Evolutionary conservation across 2,888 invertebrate species (phyloP).

Genomic region (Nebria salina): DNA sequence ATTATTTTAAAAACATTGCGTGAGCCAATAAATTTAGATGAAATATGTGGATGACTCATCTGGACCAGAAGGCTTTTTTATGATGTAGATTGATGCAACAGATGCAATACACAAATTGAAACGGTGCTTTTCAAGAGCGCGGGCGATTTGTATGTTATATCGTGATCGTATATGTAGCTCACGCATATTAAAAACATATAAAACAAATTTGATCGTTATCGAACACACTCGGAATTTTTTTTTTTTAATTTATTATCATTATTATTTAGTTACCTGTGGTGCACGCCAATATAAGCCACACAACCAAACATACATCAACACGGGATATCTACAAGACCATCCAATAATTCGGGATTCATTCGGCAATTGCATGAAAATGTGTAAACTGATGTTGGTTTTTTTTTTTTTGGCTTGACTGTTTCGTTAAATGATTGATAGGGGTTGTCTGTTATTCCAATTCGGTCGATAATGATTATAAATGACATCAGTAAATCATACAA

Average conservation of each 20-base stretch:
- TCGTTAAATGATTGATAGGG: slow-evolving; percentile 1
- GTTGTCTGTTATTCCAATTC: neutral
- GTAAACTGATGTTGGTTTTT: too few relatives aligned
- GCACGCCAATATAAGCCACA: slow-evolving; percentile 1
- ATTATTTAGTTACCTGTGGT: neutral
- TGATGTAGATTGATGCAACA: neutral
- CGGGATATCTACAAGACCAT: too few relatives aligned
- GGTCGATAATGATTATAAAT: slow-evolving; percentile 32
- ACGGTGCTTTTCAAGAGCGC: neutral
- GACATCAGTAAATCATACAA: slow-evolving; percentile 36
- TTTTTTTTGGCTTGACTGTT: neutral
- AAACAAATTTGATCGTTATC: slow-evolving; percentile 39
- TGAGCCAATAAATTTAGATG: neutral
- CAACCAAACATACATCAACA: neutral
- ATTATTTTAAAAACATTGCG: neutral
- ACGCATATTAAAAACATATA: slow-evolving; percentile 39
- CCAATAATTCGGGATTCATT: too few relatives aligned
- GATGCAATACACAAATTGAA: neutral
- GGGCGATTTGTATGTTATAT: neutral
- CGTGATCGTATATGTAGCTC: slow-evolving; percentile 31
- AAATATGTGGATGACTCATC: neutral
- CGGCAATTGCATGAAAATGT: too few relatives aligned
- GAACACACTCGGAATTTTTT: slow-evolving; percentile 6
- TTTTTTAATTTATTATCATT: too few relatives aligned
- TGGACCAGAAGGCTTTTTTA: neutral